Base-by-base conservation (phyloP, 2,888 invertebrate species). In the Invenusta paracnida region DNA sequence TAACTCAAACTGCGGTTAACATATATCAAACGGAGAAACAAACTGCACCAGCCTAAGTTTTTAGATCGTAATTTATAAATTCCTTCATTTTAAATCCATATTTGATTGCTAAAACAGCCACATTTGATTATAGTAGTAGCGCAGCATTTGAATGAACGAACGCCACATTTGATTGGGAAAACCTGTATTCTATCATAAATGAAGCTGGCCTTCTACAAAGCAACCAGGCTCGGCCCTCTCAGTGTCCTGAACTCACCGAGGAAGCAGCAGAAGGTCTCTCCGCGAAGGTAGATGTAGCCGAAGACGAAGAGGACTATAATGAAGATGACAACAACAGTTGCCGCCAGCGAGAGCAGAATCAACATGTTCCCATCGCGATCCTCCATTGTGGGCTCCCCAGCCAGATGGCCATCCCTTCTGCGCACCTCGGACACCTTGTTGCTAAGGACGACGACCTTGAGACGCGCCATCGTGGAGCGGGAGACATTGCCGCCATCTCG, bases 221-320 rank as follows among this genome's bases (percentile, higher is more conserved):
- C n/a, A n/a, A n/a, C n/a, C n/a, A n/a, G n/a, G n/a, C n/a, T n/a
- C n/a, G n/a, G n/a, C n/a, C n/a, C n/a, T n/a, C n/a, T n/a, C n/a
- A n/a, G n/a, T n/a, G n/a, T n/a, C n/a, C n/a, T n/a, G n/a, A 73
- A 73, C 73, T 73, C 27, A 73, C 73, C 73, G 5, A 73, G 27
- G 23, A 73, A 25, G 27, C 73, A 73, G 73, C 73, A 73, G 2
- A 73, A 23, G 23, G 23, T 73, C 27, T 73, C 73, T 13, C 73
- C 82, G 2, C 82, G 23, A 17, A 82, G 82, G 29, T 82, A 82
- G 29, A 82, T 29, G 30, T 29, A 82, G 30, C 29, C 82, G 82
- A 82, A 82, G 27, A 28, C 82, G 13, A 29, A 2, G 27, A 82
- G 82, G 11, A 82, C 82, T 13, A 30, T 82, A 17, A 82, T 17